Base-by-base conservation (phyloP, 1,140 invertebrate species). In the Drosophila elegans region DNA sequence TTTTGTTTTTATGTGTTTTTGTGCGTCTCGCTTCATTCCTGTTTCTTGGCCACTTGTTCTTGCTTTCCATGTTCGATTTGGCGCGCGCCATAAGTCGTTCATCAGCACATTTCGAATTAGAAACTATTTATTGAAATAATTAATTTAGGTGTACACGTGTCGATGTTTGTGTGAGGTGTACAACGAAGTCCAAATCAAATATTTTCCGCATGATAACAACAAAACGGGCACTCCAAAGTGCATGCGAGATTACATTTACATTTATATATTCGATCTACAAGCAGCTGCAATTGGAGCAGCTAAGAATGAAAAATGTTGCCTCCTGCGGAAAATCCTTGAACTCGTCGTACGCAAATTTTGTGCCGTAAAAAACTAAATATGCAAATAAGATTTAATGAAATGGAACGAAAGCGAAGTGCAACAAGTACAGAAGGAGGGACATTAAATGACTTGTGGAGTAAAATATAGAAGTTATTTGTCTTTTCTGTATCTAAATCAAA, bases 61-160 rank as follows among this genome's bases (percentile, higher is more conserved):
- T 54, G 32, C 39, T 68, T 73, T 61, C 12, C 29, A 46, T 45
- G 55, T 72, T 67, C 9, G 46, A 46, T 54, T 69, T 55, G 77
- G 73, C 81, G 60, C 45, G 53, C 60, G 73, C 67, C 80, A 38
- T 68, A 64, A 54, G 38, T 62, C 53, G 66, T 56, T 72, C 34
- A 49, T 55, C 36, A 52, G 21, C 16, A 72, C 34, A 68, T 68
- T 54, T 61, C 10, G 55, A 39, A 29, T 44, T 56, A 36, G 39
- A 76, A 68, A 51, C 57, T 55, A 38, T 74, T 54, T 60, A 60
- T 72, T 60, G 62, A 56, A 74, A 71, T 80, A 80, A 85, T 85
- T 68, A 78, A 74, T 77, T 85, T 25, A 34, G 52, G 36, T 27
- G 61, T 51, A 73, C 81, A 85, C 76, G 76, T 85, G 81, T 80